A percentile compares a stretch with the other conserved stretches of the same genome.
phyloP scores from a whole-genome alignment of 2,113 vertebrate species.

The Sisor rabdophorus region DNA sequence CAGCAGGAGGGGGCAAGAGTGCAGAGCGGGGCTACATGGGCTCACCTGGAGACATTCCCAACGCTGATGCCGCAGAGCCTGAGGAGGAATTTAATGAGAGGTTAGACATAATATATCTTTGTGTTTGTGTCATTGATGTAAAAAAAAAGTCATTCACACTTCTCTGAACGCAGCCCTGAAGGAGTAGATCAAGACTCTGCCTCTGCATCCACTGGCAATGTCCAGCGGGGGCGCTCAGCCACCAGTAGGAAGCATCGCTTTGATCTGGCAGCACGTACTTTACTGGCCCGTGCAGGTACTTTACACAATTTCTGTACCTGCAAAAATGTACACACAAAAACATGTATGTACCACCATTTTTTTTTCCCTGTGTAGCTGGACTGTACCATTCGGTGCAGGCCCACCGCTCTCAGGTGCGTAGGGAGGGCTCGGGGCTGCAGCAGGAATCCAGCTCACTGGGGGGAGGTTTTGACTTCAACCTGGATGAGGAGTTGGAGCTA shows the following conservation, averaged over 20 bases:
- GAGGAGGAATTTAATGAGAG: constrained; percentile 95
- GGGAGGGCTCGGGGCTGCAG: constrained; percentile 82
- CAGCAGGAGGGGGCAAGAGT: constrained; percentile 76
- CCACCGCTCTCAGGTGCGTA: constrained; percentile 87
- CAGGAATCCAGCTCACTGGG: constrained; percentile 80
- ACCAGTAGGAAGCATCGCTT: constrained; percentile 89
- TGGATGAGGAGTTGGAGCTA: constrained; percentile 95
- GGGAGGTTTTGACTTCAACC: constrained; percentile 90
- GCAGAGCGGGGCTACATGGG: constrained; percentile 78
- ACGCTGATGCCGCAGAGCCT: constrained; percentile 81
- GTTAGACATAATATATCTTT: constrained; percentile 55
- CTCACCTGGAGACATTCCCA: constrained; percentile 85
- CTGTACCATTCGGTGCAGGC: constrained; percentile 96
- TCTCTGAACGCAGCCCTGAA: constrained; percentile 74
- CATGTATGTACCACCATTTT: not conserved
- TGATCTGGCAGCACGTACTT: constrained; percentile 87
- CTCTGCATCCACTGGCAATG: constrained; percentile 75
- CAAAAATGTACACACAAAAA: not conserved
- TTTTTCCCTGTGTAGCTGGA: constrained; percentile 70
- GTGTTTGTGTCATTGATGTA: not conserved
- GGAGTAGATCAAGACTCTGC: constrained; percentile 85
- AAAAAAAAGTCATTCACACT: not conserved
- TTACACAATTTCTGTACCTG: too few species aligned
- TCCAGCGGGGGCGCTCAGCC: constrained; percentile 78
- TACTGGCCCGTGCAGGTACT: constrained; percentile 92